Percentiles rank a stretch among this genome's conserved stretches.
These are phyloP conservation scores for Alectoris magna DNA, from an alignment of 2,797 vertebrate species.

Conservation along the genomic window DNA sequence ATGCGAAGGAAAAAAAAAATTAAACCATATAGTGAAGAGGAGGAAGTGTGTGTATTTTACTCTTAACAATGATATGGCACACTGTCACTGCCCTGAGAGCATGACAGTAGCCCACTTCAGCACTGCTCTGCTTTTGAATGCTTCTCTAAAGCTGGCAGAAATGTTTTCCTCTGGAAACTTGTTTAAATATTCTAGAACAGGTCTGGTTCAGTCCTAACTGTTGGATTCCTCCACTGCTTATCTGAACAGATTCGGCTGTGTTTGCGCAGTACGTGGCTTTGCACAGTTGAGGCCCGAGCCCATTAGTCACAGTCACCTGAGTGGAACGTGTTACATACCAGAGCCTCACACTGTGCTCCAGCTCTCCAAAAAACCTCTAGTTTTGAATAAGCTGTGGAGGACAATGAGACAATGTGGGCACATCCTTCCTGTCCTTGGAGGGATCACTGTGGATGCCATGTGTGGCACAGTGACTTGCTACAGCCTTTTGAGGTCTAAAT, in stretches of 20 bases:
- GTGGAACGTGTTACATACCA: fast-evolving
- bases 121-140: neutral
- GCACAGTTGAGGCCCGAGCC: neutral
- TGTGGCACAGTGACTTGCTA: neutral
- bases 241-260: neutral
- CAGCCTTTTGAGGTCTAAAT: neutral
- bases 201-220: neutral
- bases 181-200: neutral
- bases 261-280: neutral
- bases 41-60: neutral
- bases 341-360: neutral
- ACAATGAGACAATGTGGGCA: neutral
- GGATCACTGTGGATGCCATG: fast-evolving
- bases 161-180: conserved; percentile 10
- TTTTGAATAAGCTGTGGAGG: neutral
- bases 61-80: neutral
- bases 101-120: neutral
- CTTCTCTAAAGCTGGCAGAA: conserved; percentile 7
- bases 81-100: neutral
- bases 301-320: neutral
- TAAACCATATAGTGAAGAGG: conserved; percentile 8
- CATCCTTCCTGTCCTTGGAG: neutral
- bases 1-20: neutral
- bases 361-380: neutral
- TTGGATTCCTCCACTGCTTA: neutral